These are phyloP conservation scores for Parnassius apollo DNA, from an alignment of 2,888 invertebrate genomes.

Conservation along the genomic window DNA sequence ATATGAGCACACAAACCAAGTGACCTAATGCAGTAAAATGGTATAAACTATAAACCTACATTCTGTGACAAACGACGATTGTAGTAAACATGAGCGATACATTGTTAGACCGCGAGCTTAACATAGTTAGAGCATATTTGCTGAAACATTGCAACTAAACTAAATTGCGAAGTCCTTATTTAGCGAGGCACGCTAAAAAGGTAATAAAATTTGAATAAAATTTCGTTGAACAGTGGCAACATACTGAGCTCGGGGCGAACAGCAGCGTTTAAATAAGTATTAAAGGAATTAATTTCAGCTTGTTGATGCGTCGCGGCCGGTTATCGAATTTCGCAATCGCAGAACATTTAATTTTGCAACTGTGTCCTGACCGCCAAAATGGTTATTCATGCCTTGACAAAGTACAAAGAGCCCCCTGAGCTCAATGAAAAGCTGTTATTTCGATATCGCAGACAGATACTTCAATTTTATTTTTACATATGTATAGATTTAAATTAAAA, in stretches of 20 bases:
- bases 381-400: too few species aligned
- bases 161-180: slow-evolving; percentile 25
- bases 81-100: slow-evolving; percentile 15
- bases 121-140: slow-evolving; percentile 23
- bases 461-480: too few species aligned
- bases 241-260: slow-evolving; percentile 50
- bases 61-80: slow-evolving; percentile 5
- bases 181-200: slow-evolving; percentile 29
- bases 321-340: slow-evolving; percentile 66
- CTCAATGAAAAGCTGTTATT: too few species aligned
- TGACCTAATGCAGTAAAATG: slow-evolving; percentile 3
- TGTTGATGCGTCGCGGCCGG: slow-evolving; percentile 72
- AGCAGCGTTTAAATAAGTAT: slow-evolving; percentile 62
- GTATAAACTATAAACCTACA: slow-evolving; percentile 10
- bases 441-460: too few species aligned
- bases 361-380: slow-evolving; percentile 50
- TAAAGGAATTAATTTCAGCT: slow-evolving; percentile 75
- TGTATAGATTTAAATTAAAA: too few species aligned
- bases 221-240: slow-evolving; percentile 65
- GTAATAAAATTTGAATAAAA: slow-evolving; percentile 42
- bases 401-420: too few species aligned
- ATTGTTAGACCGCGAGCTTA: slow-evolving; percentile 15
- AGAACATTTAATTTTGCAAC: slow-evolving; percentile 36
- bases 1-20: too few species aligned
- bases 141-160: slow-evolving; percentile 24